Evolutionary conservation across 92 coral and sea anemone genomes (phyloP), one percentile per base, ranked within the genome.

Genomic region (Ricordea florida): DNA sequence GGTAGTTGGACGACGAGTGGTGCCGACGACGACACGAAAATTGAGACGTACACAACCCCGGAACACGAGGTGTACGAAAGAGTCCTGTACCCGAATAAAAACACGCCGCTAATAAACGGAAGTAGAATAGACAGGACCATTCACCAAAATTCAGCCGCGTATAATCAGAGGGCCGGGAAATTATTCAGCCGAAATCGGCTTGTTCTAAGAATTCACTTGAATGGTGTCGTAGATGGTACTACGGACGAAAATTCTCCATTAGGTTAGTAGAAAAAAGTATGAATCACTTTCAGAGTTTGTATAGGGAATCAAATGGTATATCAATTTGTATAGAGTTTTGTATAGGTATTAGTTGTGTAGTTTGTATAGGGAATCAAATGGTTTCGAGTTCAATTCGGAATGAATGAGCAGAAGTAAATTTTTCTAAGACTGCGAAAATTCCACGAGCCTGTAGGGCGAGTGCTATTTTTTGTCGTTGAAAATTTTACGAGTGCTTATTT

Each of bases 191-290:
- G 67, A 51, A 82, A 89, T 24, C 66, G 76, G n/a, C 83, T 83
- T 34, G 27, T 61, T 29, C 46, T 91, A 5, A 76, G 78, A 60
- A 87, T 91, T 16, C 78, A 78, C 28, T 30, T 42, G 0, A 89
- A 87, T 50, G 97, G 92, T 0, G 63, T 85, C 0, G 90, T 90
- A 18, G 82, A 76, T 3, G 97, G 97, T 0, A 87, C 93, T 0
- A 78, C 74, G 3, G 34, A 73, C 66, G 36, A 42, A 38, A 27
- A 36, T 26, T 86, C 92, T 11, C 61, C 31, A 1, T 77, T 79
- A 41, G 92, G 96, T 90, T 55, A 86, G 96, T 18, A 27, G 0
- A 50, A 20, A 50, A 50, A 50, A 50, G 10, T 10, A 30, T 21
- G 30, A 52, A 16, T 6, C 1, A 21, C 10, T 11, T 6, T 7